Evolutionary conservation across 2,113 vertebrate genomes (phyloP).

Genomic region (Otis tarda): DNA sequence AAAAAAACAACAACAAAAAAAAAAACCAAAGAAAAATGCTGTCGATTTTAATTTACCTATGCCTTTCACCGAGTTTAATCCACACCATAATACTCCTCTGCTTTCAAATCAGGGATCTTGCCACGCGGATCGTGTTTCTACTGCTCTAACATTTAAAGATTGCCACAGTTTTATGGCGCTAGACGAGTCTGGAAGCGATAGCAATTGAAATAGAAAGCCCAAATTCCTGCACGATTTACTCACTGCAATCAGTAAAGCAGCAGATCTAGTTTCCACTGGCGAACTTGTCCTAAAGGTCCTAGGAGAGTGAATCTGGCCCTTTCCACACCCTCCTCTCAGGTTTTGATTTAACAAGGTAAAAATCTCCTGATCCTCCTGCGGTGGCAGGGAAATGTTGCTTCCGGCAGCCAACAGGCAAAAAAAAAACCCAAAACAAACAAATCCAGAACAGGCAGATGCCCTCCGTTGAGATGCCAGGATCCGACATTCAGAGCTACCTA

Average conservation of each 20-base stretch:
- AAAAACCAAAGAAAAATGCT: neutral
- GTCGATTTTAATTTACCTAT: neutral
- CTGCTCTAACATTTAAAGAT: neutral
- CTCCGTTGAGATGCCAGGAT: neutral
- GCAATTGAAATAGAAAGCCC: neutral
- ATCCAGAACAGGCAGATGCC: neutral
- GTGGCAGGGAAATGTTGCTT: neutral
- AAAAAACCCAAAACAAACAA: neutral
- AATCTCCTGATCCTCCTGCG: neutral
- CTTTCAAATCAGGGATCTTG: neutral
- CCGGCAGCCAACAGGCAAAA: neutral
- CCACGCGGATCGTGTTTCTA: neutral
- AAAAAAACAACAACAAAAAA: too few species aligned
- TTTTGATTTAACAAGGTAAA: neutral
- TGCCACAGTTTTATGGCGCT: neutral
- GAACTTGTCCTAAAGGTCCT: neutral
- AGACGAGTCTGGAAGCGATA: neutral
- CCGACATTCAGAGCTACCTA: neutral
- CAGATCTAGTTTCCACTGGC: neutral
- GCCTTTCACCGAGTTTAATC: neutral
- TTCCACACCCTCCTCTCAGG: fast-evolving
- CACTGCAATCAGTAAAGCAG: neutral
- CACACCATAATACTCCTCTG: neutral
- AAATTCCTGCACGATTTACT: neutral
- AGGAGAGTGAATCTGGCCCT: neutral